Evolutionary conservation across 2,888 invertebrate species (phyloP).

Genomic region (Campoletis raptor): DNA sequence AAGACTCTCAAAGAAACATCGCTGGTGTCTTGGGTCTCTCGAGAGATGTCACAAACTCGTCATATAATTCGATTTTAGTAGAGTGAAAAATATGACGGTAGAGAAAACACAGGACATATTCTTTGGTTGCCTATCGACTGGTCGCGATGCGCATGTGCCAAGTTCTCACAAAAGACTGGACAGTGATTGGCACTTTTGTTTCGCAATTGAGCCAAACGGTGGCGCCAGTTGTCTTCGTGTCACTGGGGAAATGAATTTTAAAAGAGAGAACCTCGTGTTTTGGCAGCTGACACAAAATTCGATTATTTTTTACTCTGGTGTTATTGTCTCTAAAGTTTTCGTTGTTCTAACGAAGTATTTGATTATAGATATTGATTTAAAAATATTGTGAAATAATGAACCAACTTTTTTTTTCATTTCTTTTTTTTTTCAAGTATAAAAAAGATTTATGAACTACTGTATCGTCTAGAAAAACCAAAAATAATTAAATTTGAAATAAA

Average conservation of each 20-base stretch:
- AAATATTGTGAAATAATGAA: neutral
- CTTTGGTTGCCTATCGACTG: slow-evolving; percentile 66
- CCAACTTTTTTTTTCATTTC: neutral
- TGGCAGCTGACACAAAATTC: neutral
- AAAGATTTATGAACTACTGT: neutral
- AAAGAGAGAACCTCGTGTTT: slow-evolving; percentile 1
- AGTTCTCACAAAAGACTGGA: neutral
- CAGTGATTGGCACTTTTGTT: slow-evolving; percentile 35
- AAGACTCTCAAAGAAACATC: neutral
- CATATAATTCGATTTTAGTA: slow-evolving; percentile 6
- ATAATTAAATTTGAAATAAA: neutral
- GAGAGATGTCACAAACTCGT: slow-evolving; percentile 22
- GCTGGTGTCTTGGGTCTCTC: neutral
- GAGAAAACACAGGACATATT: slow-evolving; percentile 20
- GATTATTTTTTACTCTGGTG: neutral
- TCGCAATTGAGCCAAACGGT: slow-evolving; percentile 8
- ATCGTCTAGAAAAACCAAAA: neutral
- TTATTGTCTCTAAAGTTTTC: too few relatives aligned
- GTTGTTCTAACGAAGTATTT: neutral
- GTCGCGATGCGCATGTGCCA: slow-evolving; percentile 61
- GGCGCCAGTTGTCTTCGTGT: slow-evolving; percentile 12
- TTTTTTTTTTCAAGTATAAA: neutral
- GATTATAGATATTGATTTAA: neutral
- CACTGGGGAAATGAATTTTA: slow-evolving; percentile 29
- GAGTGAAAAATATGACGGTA: slow-evolving; percentile 18